Evolutionary conservation across 2,797 vertebrate species (phyloP).

Genomic region (Diplodus sargus): DNA sequence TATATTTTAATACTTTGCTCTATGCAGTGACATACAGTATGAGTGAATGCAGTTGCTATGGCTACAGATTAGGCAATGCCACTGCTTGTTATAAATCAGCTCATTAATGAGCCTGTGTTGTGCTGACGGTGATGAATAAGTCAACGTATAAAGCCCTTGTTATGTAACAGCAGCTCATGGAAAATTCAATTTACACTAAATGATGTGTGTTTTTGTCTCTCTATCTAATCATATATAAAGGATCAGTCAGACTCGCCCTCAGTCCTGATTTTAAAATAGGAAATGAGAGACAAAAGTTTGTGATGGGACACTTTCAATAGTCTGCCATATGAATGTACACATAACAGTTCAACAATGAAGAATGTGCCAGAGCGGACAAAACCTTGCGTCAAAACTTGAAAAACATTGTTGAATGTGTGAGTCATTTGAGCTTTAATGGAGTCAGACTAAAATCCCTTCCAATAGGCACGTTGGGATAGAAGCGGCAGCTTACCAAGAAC

Average conservation of each 20-base stretch:
- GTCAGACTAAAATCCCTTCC: not conserved
- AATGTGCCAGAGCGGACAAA: not conserved
- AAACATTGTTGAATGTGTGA: not conserved
- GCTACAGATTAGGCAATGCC: conserved; percentile 22
- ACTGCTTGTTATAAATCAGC: conserved; percentile 54
- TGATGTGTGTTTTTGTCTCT: not conserved
- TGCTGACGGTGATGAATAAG: conserved; percentile 40
- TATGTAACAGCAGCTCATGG: conserved; percentile 14
- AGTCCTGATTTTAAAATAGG: not conserved
- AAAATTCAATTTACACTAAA: conserved; percentile 12
- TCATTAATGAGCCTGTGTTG: conserved; percentile 56
- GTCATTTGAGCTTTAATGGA: not conserved
- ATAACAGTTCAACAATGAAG: not conserved
- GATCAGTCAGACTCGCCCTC: not conserved
- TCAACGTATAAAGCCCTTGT: conserved; percentile 12
- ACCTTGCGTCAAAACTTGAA: not conserved
- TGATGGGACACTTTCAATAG: not conserved
- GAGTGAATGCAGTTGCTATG: conserved; percentile 32
- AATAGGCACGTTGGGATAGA: not conserved
- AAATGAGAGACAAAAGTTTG: not conserved
- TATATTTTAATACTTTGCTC: not conserved
- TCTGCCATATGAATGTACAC: not conserved
- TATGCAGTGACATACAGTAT: not conserved
- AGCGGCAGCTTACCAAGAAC: conserved; percentile 89
- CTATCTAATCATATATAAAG: not conserved